phyloP scores from a whole-genome alignment of 2,797 vertebrate species.

The Chromis chromis region DNA sequence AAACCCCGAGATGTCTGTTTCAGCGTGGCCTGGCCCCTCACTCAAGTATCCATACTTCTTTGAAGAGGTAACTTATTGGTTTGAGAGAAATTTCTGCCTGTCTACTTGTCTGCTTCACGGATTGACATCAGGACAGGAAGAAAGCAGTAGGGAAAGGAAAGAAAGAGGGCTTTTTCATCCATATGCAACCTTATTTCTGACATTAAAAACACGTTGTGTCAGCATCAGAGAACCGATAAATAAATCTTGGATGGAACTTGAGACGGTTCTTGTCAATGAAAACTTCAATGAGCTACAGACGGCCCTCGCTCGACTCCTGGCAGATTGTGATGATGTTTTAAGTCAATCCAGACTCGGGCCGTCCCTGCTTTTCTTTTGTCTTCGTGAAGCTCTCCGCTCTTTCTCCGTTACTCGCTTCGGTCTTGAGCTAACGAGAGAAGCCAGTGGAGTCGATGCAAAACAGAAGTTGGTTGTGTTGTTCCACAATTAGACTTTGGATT shows the following conservation, averaged over 20 bases:
- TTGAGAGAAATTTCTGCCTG: constrained; percentile 76
- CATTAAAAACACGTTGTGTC: constrained; percentile 82
- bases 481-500: constrained; percentile 42
- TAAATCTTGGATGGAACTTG: constrained; percentile 84
- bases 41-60: constrained; percentile 73
- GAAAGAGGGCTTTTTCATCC: constrained; percentile 70
- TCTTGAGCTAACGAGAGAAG: constrained; percentile 58
- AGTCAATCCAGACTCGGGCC: constrained; percentile 82
- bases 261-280: constrained; percentile 84
- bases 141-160: constrained; percentile 66
- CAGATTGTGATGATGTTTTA: constrained; percentile 83
- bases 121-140: constrained; percentile 78
- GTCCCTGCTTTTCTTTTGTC: constrained; percentile 73
- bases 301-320: constrained; percentile 70
- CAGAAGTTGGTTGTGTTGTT: constrained; percentile 54
- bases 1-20: constrained; percentile 82
- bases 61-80: constrained; percentile 83
- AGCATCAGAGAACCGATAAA: constrained; percentile 81
- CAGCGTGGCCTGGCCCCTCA: constrained; percentile 66
- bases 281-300: constrained; percentile 83
- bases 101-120: constrained; percentile 79
- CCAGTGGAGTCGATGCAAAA: constrained; percentile 50
- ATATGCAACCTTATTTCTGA: constrained; percentile 78
- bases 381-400: constrained; percentile 63
- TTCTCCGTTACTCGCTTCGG: constrained; percentile 60